Base-by-base conservation (phyloP, 1,140 invertebrate species). In the Rhizoglyphus robini region DNA sequence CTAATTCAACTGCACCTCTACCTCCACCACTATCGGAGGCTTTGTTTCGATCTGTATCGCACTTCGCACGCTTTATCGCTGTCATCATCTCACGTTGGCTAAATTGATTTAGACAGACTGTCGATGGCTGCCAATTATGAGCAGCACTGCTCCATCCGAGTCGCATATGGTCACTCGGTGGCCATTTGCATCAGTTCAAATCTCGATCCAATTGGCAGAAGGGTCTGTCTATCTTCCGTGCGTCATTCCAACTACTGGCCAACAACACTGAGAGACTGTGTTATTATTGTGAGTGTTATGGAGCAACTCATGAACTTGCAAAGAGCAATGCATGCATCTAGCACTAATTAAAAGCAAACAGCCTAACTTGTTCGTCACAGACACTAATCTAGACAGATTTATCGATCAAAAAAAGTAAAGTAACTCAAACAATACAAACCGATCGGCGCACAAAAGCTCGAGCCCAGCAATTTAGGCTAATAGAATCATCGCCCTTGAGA, bases 331-430 rank as follows among this genome's bases (percentile, higher is more conserved):
- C n/a, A n/a, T n/a, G n/a, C n/a, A 18, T 41, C 18, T 41, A 41
- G 36, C 36, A 25, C 51, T 54, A 54, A 54, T 54, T 54, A 54
- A 54, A 54, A 54, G 20, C 51, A 54, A 54, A 54, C 51, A 54
- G 15, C 8, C 31, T 8, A 15, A 23, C 41, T 46, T 8, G 5
- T 23, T 54, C 51, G 51, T 8, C 51, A 8, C 20, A 8, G 23
- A 15, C 51, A 54, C 8, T 32, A 54, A 54, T 54, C 51, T 54
- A 54, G 31, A 54, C 51, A 8, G 51, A 32, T 32, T 15, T 54
- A 32, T 27, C 51, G 8, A 54, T 8, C 51, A 32, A 8, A 54
- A 8, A 15, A 25, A 54, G 51, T 8, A 25, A 54, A 23, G 41
- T 23, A 15, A 23, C 41, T 46, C 41, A 46, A 46, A 23, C 41